phyloP scores from a whole-genome alignment of 2,113 vertebrate genomes.

The Symphodus melops region DNA sequence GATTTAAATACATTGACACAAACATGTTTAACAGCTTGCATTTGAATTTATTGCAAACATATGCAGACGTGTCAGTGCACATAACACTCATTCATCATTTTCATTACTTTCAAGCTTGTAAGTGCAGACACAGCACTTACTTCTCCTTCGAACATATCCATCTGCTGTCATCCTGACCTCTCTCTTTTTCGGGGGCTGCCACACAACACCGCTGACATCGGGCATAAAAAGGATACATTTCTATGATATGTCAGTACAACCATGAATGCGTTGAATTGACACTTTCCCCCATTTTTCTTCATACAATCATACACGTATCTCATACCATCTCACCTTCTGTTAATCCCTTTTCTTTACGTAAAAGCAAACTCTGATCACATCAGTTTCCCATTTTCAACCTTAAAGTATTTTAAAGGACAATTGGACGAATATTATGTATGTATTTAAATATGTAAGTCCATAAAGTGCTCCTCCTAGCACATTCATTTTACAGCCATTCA shows the following conservation, averaged over 20 bases:
- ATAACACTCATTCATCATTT: conserved; percentile 56
- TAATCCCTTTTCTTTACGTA: conserved; percentile 18
- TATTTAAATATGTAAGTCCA: too few species aligned
- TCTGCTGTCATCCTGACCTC: conserved; percentile 51
- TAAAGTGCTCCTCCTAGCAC: conserved; percentile 18
- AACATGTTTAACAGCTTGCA: conserved; percentile 59
- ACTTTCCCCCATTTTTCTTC: conserved; percentile 10
- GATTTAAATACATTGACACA: conserved; percentile 52
- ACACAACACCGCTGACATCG: conserved; percentile 36
- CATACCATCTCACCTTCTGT: conserved; percentile 53
- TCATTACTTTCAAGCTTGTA: conserved; percentile 47
- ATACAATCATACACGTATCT: conserved; percentile 55
- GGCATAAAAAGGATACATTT: conserved; percentile 12
- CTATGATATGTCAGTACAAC: conserved; percentile 3
- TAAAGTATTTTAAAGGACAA: conserved; percentile 25
- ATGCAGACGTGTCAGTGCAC: conserved; percentile 64
- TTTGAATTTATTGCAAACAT: conserved; percentile 77
- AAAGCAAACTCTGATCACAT: conserved; percentile 49
- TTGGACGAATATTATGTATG: conserved; percentile 46
- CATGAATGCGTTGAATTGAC: conserved; percentile 26
- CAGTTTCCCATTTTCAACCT: conserved; percentile 27
- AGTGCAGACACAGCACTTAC: conserved; percentile 63
- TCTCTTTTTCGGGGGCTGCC: conserved; percentile 40
- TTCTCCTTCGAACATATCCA: conserved; percentile 47
- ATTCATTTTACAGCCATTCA: conserved; percentile 25